Percentiles rank a stretch among this genome's conserved stretches.
phyloP scores from a whole-genome alignment of 1,140 invertebrate genomes.

The Polypedilum vanderplanki region DNA sequence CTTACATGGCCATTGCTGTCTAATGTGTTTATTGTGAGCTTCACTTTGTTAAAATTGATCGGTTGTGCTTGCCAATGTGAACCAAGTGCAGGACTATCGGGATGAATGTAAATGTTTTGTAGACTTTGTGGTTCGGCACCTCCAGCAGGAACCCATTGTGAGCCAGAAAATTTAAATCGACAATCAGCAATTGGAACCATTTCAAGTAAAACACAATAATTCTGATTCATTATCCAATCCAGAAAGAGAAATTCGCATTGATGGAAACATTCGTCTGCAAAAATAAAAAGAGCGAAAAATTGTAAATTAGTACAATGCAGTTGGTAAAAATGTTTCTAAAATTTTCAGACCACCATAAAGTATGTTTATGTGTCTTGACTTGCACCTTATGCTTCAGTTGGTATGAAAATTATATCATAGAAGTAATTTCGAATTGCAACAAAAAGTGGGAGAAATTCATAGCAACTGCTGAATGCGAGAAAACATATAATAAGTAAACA shows the following conservation, averaged over 20 bases:
- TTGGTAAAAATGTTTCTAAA: too few relatives aligned
- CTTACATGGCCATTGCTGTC: slow-evolving; percentile 77
- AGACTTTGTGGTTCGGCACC: slow-evolving; percentile 76
- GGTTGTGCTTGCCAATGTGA: slow-evolving; percentile 81
- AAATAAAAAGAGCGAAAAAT: slow-evolving; percentile 36
- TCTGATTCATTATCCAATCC: slow-evolving; percentile 67
- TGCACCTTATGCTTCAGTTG: too few relatives aligned
- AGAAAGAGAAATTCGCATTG: slow-evolving; percentile 57
- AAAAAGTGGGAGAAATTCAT: too few relatives aligned
- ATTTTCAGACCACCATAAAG: background rate
- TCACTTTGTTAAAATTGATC: slow-evolving; percentile 76
- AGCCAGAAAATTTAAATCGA: slow-evolving; percentile 61
- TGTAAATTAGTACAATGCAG: background rate
- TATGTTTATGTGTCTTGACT: slow-evolving; percentile 3
- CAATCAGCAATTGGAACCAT: slow-evolving; percentile 59
- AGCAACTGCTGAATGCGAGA: too few relatives aligned
- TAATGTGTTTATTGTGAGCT: slow-evolving; percentile 82
- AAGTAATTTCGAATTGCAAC: too few relatives aligned
- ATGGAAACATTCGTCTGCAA: slow-evolving; percentile 85
- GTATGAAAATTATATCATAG: too few relatives aligned
- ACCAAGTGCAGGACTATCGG: slow-evolving; percentile 75
- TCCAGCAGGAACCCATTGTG: slow-evolving; percentile 73
- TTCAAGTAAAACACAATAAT: slow-evolving; percentile 76
- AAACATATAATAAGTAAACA: too few relatives aligned
- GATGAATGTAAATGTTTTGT: slow-evolving; percentile 70